Evolutionary conservation across 2,888 invertebrate genomes (phyloP).

Genomic region (Cheilosia grossa): DNA sequence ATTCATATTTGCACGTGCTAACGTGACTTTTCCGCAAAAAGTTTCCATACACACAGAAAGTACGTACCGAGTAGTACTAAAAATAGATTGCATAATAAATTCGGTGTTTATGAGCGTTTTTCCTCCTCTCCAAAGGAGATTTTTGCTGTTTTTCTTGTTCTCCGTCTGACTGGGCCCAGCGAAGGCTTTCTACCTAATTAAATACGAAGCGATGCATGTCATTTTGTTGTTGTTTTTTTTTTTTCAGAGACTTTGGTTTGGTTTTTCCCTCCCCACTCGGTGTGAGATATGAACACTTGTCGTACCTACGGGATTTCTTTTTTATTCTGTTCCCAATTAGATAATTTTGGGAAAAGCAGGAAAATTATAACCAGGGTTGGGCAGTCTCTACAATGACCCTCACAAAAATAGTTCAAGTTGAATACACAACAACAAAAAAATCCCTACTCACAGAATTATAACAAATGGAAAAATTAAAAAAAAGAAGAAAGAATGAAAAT

Average conservation of each 20-base stretch:
- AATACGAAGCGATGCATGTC: constrained; percentile 67
- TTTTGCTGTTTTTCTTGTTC: constrained; percentile 6
- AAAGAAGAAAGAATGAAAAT: constrained; percentile 40
- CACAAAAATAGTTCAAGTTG: constrained; percentile 30
- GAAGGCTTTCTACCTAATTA: constrained; percentile 71
- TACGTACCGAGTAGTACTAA: background rate
- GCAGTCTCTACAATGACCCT: constrained; percentile 49
- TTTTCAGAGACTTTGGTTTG: constrained; percentile 14
- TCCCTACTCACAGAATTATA: constrained; percentile 10
- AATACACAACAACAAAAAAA: constrained; percentile 31
- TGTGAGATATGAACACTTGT: constrained; percentile 68
- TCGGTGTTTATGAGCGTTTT: constrained; percentile 31
- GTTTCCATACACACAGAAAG: background rate
- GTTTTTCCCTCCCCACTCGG: constrained; percentile 14
- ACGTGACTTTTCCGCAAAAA: constrained; percentile 61
- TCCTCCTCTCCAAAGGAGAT: constrained; percentile 14
- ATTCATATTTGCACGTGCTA: constrained; percentile 70
- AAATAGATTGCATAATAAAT: constrained; percentile 42
- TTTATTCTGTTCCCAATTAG: constrained; percentile 46
- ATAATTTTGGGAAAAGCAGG: constrained; percentile 26
- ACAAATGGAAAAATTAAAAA: constrained; percentile 51
- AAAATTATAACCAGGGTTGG: constrained; percentile 30
- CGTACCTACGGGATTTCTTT: constrained; percentile 29
- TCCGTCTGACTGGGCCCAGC: constrained; percentile 31
- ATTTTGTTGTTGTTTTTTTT: constrained; percentile 7